These are phyloP conservation scores for Tychaedon coryphoeus DNA, from an alignment of 2,113 vertebrate genomes.

Conservation along the genomic window DNA sequence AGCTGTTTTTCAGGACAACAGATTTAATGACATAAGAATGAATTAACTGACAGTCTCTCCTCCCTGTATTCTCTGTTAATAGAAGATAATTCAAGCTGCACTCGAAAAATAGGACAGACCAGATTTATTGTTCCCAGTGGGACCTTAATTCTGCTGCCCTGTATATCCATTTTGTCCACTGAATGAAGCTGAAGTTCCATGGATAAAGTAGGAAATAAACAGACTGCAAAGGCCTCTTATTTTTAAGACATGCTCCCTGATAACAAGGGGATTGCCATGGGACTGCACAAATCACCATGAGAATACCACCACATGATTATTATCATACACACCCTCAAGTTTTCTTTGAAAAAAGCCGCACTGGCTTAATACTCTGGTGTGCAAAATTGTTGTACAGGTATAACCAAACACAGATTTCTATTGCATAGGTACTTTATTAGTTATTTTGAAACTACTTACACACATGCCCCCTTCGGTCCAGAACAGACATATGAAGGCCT, in stretches of 20 bases:
- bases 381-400: neutral
- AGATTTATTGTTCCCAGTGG: neutral
- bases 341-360: neutral
- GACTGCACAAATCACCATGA: neutral
- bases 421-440: neutral
- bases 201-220: neutral
- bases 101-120: slow-evolving; percentile 2
- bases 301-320: neutral
- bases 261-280: neutral
- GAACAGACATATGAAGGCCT: neutral
- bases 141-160: neutral
- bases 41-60: neutral
- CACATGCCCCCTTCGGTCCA: neutral
- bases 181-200: neutral
- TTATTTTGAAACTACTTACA: neutral
- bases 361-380: neutral
- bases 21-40: neutral
- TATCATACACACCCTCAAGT: neutral
- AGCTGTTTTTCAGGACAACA: neutral
- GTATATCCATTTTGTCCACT: neutral
- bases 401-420: neutral
- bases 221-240: neutral
- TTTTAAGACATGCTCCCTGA: neutral
- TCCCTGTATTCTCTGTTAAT: neutral
- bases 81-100: neutral